Evolutionary conservation across 2,797 vertebrate genomes (phyloP).

Genomic region (Cossypha niveicapilla): DNA sequence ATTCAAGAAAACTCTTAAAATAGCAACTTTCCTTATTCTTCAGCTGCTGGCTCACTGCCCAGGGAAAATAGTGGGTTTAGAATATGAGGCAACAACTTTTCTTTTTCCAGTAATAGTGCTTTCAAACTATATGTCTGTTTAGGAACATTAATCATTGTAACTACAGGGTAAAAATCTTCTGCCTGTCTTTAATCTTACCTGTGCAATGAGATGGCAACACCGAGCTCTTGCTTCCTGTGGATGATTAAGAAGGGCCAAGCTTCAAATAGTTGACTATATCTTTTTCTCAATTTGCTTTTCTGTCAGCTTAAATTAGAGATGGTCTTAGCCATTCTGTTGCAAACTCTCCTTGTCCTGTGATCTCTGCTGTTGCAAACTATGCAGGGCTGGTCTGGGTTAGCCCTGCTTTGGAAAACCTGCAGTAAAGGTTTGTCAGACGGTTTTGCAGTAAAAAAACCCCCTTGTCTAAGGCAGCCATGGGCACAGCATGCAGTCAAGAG

Average conservation of each 20-base stretch:
- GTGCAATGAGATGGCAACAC: constrained; percentile 10
- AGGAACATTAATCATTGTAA: constrained; percentile 60
- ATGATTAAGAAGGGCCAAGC: constrained; percentile 29
- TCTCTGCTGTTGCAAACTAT: neutral
- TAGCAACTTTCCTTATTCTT: constrained; percentile 42
- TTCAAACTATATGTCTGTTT: constrained; percentile 59
- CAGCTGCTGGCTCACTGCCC: constrained; percentile 37
- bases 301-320: constrained; percentile 4
- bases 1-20: constrained; percentile 53
- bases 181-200: constrained; percentile 42
- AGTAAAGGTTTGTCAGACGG: neutral
- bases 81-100: constrained; percentile 44
- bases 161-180: constrained; percentile 31
- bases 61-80: constrained; percentile 50
- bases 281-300: constrained; percentile 29
- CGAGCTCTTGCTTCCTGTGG: neutral
- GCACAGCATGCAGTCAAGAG: neutral
- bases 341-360: neutral
- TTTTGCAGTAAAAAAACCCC: neutral
- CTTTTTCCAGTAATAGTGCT: constrained; percentile 34
- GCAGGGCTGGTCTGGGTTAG: neutral
- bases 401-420: neutral
- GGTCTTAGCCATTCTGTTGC: neutral
- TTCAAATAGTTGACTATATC: neutral
- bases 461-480: neutral